Conservation (phyloP, 2,797 vertebrate species). For the Rhodeus uyekii region DNA sequence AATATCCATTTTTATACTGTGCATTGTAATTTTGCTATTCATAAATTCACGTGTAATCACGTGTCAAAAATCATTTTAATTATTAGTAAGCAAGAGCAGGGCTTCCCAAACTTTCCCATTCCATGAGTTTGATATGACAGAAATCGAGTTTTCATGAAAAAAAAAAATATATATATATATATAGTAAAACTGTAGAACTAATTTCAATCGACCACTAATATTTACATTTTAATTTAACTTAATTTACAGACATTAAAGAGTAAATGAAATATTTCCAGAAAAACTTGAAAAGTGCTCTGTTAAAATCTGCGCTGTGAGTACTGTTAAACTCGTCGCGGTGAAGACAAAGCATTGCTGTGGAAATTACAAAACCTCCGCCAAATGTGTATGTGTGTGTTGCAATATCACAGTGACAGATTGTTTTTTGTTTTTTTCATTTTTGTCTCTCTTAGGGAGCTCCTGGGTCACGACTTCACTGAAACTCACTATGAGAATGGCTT, state of each 20-base stretch:
- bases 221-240: neutral
- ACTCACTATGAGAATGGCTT: slow-evolving; percentile 75
- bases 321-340: neutral
- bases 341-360: slow-evolving; percentile 2
- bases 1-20: no score
- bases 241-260: no score
- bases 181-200: neutral
- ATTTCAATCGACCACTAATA: neutral
- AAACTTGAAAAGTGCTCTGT: neutral
- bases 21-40: no score
- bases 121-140: neutral
- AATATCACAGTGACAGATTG: slow-evolving; percentile 17
- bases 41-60: no score
- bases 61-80: no score
- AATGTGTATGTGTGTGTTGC: slow-evolving; percentile 21
- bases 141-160: neutral
- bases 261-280: no score
- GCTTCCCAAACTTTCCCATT: neutral
- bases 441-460: slow-evolving; percentile 70
- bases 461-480: slow-evolving; percentile 76
- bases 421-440: slow-evolving; percentile 24
- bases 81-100: neutral
- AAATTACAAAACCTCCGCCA: neutral
- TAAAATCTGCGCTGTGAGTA: neutral
- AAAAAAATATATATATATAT: no score